Percentiles rank a stretch among this genome's conserved stretches.
phyloP scores from a whole-genome alignment of 2,113 vertebrate species.

The Alosa alosa region DNA sequence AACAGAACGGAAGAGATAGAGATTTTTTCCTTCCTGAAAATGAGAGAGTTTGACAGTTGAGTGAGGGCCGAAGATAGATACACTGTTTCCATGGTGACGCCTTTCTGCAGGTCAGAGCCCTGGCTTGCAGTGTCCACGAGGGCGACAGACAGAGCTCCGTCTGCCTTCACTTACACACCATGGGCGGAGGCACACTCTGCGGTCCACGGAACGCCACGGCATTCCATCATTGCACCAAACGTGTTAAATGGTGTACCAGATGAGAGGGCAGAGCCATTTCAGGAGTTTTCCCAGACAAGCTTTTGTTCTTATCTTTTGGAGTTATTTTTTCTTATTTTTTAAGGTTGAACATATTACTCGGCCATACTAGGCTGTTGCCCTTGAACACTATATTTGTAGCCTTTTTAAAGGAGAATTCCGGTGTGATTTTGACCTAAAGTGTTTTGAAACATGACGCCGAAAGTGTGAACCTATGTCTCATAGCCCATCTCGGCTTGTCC shows the following conservation, averaged over 20 bases:
- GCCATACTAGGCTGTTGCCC: background rate
- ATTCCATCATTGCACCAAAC: background rate
- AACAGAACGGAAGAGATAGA: background rate
- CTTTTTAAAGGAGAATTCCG: too few species aligned
- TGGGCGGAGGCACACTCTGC: background rate
- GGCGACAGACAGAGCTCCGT: background rate
- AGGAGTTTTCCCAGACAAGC: background rate
- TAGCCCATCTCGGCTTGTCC: too few species aligned
- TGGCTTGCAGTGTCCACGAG: background rate
- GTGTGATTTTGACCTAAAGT: too few species aligned
- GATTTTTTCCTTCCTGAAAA: background rate
- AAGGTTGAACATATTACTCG: background rate
- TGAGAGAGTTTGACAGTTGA: conserved; percentile 14
- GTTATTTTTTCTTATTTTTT: background rate
- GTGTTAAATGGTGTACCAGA: too few species aligned
- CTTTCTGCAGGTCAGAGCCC: conserved; percentile 36
- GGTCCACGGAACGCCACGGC: background rate
- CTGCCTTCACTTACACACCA: background rate
- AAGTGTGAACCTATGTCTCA: too few species aligned
- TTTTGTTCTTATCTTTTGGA: background rate
- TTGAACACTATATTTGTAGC: background rate
- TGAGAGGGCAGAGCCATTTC: background rate
- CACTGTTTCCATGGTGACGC: conserved; percentile 54
- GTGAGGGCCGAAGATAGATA: conserved; percentile 26
- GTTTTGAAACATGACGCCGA: too few species aligned